Percentiles rank a stretch among this genome's conserved stretches.
Conservation (phyloP, 2,113 vertebrate species). For the Chlorodrepanis virens region DNA sequence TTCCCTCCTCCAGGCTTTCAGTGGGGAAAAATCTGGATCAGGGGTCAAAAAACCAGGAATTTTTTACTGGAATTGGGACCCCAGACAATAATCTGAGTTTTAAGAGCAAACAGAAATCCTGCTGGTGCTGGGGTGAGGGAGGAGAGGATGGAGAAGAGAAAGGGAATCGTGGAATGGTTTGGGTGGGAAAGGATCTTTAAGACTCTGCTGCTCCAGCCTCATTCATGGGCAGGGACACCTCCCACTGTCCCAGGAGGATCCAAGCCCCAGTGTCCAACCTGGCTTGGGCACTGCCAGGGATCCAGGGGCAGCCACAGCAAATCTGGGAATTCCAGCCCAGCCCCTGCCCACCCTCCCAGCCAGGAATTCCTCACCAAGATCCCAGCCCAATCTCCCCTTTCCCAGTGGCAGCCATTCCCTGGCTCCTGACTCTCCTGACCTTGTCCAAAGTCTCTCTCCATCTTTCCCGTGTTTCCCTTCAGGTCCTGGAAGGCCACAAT, state of each 20-base stretch:
- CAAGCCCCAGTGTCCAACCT: background rate
- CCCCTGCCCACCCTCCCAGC: background rate
- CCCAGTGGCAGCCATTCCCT: background rate
- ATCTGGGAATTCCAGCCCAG: background rate
- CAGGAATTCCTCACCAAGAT: background rate
- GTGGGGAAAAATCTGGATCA: background rate
- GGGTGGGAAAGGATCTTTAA: background rate
- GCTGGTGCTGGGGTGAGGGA: background rate
- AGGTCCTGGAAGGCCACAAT: background rate
- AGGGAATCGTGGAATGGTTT: background rate
- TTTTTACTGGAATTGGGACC: background rate
- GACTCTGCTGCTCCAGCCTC: fast-evolving
- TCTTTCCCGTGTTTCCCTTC: background rate
- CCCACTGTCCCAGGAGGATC: fast-evolving
- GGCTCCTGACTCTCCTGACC: fast-evolving
- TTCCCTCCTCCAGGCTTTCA: background rate
- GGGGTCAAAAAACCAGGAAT: background rate
- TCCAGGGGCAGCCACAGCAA: background rate
- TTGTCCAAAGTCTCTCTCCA: fast-evolving
- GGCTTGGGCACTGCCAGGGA: background rate
- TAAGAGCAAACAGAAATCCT: background rate
- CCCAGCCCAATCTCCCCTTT: background rate
- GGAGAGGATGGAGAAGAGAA: background rate
- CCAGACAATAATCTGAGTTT: background rate
- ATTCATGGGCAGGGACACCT: background rate